Evolutionary conservation across 2,888 invertebrate species (phyloP).

Genomic region (Dascillus cervinus): DNA sequence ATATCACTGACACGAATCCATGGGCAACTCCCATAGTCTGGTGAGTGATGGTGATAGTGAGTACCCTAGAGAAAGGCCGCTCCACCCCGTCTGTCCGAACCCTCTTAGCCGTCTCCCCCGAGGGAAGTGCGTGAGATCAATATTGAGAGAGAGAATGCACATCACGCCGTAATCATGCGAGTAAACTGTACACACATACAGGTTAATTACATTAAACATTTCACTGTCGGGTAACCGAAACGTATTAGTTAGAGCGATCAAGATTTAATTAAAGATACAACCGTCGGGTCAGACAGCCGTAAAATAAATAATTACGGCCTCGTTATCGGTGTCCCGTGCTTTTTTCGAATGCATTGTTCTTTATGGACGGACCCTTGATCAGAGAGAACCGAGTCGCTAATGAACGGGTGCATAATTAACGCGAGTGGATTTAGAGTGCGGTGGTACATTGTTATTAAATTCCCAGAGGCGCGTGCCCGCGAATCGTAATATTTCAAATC

Average conservation of each 20-base stretch:
- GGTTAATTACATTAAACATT: slow-evolving; percentile 5
- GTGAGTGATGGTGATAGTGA: slow-evolving; percentile 21
- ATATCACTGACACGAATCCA: too few species aligned
- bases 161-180: slow-evolving; percentile 12
- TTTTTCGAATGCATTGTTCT: too few species aligned
- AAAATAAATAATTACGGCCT: too few species aligned
- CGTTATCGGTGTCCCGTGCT: too few species aligned
- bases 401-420: slow-evolving; percentile 23
- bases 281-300: too few species aligned
- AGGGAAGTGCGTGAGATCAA: slow-evolving; percentile 26
- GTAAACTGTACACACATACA: slow-evolving; percentile 6
- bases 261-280: too few species aligned
- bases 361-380: too few species aligned
- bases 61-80: slow-evolving; percentile 22
- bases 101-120: slow-evolving; percentile 23
- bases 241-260: too few species aligned
- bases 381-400: too few species aligned
- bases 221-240: too few species aligned
- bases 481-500: slow-evolving; percentile 33
- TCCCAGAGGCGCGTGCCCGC: slow-evolving; percentile 26
- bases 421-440: slow-evolving; percentile 24
- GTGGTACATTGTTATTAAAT: too few species aligned
- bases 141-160: slow-evolving; percentile 20
- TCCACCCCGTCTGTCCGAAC: slow-evolving; percentile 23
- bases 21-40: slow-evolving; percentile 8